These are phyloP conservation scores for Thereva nobilitata DNA, from an alignment of 2,888 invertebrate species.

Conservation along the genomic window DNA sequence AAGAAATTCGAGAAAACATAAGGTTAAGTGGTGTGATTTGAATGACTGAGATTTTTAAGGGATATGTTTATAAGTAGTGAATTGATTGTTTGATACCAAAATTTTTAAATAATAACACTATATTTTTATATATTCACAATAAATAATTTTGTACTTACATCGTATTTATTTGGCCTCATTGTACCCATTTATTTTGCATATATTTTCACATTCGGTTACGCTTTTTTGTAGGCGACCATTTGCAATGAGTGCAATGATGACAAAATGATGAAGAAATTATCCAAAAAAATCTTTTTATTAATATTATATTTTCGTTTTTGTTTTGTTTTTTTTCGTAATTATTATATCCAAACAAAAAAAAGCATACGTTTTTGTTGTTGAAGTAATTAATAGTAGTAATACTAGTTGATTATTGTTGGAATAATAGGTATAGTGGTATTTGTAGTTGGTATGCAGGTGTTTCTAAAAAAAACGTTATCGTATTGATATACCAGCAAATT, in stretches of 20 bases:
- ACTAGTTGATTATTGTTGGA: too few relatives aligned
- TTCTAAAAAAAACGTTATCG: not conserved
- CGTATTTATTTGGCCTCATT: constrained; percentile 62
- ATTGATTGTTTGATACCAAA: not conserved
- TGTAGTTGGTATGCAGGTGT: not conserved
- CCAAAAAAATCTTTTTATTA: not conserved
- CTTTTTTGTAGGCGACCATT: constrained; percentile 54
- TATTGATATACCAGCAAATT: too few relatives aligned
- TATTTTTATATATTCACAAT: not conserved
- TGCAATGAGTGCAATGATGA: constrained; percentile 37
- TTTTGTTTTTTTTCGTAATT: too few relatives aligned
- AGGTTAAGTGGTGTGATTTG: too few relatives aligned
- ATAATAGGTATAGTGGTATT: too few relatives aligned
- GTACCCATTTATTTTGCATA: constrained; percentile 61
- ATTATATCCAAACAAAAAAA: too few relatives aligned
- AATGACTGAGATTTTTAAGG: too few relatives aligned
- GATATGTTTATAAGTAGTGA: too few relatives aligned
- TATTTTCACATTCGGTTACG: constrained; percentile 59
- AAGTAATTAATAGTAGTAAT: too few relatives aligned
- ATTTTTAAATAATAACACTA: not conserved
- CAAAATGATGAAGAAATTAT: not conserved
- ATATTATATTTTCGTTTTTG: too few relatives aligned
- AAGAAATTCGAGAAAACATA: too few relatives aligned
- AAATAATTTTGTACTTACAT: constrained; percentile 55
- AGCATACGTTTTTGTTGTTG: too few relatives aligned